Conservation (phyloP, 2,888 invertebrate genomes). For the Thumatha senex region DNA sequence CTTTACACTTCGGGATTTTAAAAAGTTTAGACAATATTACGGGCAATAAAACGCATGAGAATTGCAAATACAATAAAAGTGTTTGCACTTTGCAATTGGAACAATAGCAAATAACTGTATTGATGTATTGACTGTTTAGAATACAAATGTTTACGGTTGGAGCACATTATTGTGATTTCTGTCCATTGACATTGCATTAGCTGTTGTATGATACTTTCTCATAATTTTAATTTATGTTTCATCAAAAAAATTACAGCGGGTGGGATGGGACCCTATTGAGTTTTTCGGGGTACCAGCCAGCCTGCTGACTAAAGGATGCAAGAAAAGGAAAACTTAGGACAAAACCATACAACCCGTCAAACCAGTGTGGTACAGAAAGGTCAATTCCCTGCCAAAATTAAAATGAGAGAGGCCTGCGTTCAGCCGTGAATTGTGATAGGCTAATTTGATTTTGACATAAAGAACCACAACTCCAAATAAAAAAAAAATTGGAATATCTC, state of each 20-base stretch:
- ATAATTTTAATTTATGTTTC: background rate
- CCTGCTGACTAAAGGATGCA: too few relatives aligned
- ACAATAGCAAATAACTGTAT: slow-evolving; percentile 2
- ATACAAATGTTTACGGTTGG: background rate
- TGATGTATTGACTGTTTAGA: background rate
- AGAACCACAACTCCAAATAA: too few relatives aligned
- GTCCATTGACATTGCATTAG: background rate
- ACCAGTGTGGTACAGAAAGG: too few relatives aligned
- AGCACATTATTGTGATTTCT: background rate
- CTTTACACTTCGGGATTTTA: background rate
- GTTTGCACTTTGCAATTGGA: background rate
- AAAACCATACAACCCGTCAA: too few relatives aligned
- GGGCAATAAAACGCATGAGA: background rate
- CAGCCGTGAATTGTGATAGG: too few relatives aligned
- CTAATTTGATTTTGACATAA: too few relatives aligned
- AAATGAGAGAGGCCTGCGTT: too few relatives aligned
- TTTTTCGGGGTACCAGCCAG: too few relatives aligned
- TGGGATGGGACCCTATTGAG: too few relatives aligned
- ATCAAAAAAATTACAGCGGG: background rate
- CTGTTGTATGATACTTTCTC: background rate
- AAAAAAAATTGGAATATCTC: too few relatives aligned
- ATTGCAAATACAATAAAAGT: background rate
- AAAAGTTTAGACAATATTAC: background rate
- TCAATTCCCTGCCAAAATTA: too few relatives aligned
- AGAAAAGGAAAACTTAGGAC: too few relatives aligned